Evolutionary conservation across 2,888 invertebrate species (phyloP).

Genomic region (Ochlodes sylvanus): DNA sequence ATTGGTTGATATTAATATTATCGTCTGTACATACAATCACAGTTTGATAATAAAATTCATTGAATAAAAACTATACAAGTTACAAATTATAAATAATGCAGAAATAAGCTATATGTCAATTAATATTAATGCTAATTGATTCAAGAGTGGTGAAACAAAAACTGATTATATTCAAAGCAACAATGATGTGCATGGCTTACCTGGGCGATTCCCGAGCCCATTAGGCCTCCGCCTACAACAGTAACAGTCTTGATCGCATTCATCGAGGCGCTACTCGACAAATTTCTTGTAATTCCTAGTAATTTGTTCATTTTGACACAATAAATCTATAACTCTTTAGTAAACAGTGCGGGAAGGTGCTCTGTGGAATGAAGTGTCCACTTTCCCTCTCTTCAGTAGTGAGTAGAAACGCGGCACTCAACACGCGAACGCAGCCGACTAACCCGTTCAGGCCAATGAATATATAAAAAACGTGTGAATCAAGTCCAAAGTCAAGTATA

Average conservation of each 20-base stretch:
- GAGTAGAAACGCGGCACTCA: neutral
- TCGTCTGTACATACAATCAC: too few species aligned
- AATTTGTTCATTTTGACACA: constrained; percentile 67
- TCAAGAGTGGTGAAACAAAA: too few species aligned
- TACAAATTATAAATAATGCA: too few species aligned
- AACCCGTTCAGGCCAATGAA: constrained; percentile 1
- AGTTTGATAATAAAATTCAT: too few species aligned
- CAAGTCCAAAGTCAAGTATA: neutral
- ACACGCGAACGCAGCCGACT: too few species aligned
- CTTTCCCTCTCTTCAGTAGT: neutral
- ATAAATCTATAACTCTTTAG: too few species aligned
- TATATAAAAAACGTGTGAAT: neutral
- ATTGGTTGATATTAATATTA: constrained; percentile 8
- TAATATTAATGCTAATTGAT: too few species aligned
- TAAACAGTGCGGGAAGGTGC: neutral
- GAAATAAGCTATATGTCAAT: neutral
- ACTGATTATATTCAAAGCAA: too few species aligned
- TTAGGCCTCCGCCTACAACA: constrained; percentile 94
- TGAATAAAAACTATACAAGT: too few species aligned
- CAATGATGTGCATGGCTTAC: constrained; percentile 68
- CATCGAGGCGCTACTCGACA: constrained; percentile 67
- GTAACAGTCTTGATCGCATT: constrained; percentile 91
- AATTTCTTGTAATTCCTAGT: constrained; percentile 64
- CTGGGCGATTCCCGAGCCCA: constrained; percentile 97
- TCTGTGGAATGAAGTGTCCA: too few species aligned